These are phyloP conservation scores for Leptinotarsa juncta DNA, from an alignment of 2,888 invertebrate species.

Conservation along the genomic window DNA sequence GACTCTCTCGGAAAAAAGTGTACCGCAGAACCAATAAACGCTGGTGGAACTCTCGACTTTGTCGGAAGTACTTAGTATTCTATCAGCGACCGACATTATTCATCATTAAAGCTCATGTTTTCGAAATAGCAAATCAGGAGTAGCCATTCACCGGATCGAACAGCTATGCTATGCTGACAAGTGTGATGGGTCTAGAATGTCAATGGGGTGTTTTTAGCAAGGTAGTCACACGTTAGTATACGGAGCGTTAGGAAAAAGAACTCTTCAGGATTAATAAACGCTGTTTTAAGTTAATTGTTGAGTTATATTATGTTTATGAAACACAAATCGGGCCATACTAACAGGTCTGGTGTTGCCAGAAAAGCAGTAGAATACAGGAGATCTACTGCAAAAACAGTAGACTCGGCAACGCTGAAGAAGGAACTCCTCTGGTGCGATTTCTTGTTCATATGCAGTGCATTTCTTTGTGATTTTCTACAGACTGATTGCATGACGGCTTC, in stretches of 20 bases:
- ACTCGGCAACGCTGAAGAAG: too few species aligned
- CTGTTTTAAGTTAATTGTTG: too few species aligned
- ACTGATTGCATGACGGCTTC: too few species aligned
- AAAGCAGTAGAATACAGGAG: too few species aligned
- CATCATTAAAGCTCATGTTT: slow-evolving; percentile 19
- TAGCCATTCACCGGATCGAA: slow-evolving; percentile 4
- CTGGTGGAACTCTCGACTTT: slow-evolving; percentile 15
- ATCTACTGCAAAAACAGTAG: too few species aligned
- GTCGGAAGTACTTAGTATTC: slow-evolving; percentile 15
- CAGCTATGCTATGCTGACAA: not conserved
- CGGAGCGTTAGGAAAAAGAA: not conserved
- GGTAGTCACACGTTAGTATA: not conserved
- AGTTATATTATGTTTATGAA: too few species aligned
- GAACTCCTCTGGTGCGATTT: too few species aligned
- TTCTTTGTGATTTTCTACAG: too few species aligned
- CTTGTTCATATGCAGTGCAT: too few species aligned
- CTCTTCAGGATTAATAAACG: not conserved
- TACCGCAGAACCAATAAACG: slow-evolving; percentile 8
- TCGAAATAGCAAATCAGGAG: slow-evolving; percentile 18
- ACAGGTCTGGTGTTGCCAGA: too few species aligned
- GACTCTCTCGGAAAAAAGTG: not conserved
- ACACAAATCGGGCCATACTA: too few species aligned
- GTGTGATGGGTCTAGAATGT: slow-evolving; percentile 7
- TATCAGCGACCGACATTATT: not conserved
- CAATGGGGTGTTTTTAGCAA: not conserved